Evolutionary conservation across 1,140 invertebrate genomes (phyloP).

Genomic region (Contarinia nasturtii): DNA sequence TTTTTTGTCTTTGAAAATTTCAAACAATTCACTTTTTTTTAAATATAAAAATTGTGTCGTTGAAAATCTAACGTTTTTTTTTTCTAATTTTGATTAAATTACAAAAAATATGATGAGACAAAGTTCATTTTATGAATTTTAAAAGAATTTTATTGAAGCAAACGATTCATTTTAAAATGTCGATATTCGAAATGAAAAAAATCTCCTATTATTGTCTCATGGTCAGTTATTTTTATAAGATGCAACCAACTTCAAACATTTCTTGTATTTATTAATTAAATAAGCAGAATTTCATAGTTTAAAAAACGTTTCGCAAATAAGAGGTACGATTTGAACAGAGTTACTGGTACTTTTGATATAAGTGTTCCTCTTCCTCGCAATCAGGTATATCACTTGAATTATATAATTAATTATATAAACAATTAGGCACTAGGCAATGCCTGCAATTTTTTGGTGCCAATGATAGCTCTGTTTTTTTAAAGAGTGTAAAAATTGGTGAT

Average conservation of each 20-base stretch:
- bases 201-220: background rate
- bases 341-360: background rate
- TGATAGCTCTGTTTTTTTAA: no score
- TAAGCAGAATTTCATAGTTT: background rate
- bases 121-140: background rate
- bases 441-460: no score
- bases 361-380: no score
- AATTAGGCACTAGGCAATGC: no score
- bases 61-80: no score
- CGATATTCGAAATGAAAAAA: background rate
- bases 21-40: slow-evolving; percentile 3
- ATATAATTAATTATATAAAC: no score
- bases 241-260: background rate
- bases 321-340: background rate
- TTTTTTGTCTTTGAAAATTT: background rate
- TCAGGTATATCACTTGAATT: no score
- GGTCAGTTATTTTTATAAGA: background rate
- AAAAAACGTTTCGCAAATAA: background rate
- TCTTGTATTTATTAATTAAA: background rate
- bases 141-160: background rate
- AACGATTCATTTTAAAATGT: background rate
- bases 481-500: no score
- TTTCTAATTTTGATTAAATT: background rate
- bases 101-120: background rate
- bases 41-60: background rate